A percentile compares a stretch with the other conserved stretches of the same genome.
Conservation (phyloP, 2,113 vertebrate genomes). For the Enhydra lutris region DNA sequence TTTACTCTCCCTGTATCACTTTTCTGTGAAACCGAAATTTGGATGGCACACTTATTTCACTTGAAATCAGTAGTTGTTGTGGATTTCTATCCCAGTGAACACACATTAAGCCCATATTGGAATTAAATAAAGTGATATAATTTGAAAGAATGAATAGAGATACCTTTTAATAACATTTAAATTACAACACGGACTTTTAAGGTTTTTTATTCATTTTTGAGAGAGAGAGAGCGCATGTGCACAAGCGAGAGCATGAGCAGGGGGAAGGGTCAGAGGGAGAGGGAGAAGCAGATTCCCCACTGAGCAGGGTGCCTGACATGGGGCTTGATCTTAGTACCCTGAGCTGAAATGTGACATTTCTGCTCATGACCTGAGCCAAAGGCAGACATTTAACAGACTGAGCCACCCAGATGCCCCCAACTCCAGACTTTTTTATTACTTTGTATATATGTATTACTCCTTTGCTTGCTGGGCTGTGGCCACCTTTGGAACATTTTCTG, state of each 20-base stretch:
- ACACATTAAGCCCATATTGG: background rate
- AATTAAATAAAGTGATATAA: slow-evolving; percentile 19
- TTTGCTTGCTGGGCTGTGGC: background rate
- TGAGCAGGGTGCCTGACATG: background rate
- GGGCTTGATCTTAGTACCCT: background rate
- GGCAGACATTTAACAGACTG: background rate
- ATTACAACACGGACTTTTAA: background rate
- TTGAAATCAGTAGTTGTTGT: background rate
- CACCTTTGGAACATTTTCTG: background rate
- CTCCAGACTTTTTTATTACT: background rate
- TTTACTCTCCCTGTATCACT: background rate
- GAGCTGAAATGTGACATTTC: background rate
- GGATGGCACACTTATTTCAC: background rate
- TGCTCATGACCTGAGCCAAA: background rate
- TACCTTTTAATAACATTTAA: background rate
- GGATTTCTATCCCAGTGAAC: slow-evolving; percentile 25
- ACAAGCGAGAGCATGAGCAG: accelerated
- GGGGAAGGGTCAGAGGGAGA: background rate
- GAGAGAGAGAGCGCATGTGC: background rate
- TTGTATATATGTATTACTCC: background rate
- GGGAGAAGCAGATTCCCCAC: background rate
- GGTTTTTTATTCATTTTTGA: background rate
- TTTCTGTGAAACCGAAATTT: slow-evolving; percentile 24
- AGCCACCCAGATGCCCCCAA: background rate
- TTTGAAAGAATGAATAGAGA: slow-evolving; percentile 12